These are phyloP conservation scores for Drosophila parabipectinata DNA, from an alignment of 1,140 invertebrate genomes.

Conservation along the genomic window DNA sequence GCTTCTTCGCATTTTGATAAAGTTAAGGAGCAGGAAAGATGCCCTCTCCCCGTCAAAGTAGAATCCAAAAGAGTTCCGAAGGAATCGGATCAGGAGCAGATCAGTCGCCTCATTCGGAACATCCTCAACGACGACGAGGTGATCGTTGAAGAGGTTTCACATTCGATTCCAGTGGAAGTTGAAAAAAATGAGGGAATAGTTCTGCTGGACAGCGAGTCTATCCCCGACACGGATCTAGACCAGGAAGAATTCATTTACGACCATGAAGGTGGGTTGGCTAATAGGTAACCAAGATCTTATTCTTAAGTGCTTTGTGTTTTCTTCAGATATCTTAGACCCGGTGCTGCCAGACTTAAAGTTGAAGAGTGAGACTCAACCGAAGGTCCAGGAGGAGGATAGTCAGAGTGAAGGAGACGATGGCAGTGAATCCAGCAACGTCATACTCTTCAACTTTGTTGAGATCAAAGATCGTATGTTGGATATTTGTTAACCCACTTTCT, in stretches of 20 bases:
- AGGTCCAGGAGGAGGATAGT: constrained; percentile 28
- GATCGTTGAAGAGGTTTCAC: constrained; percentile 9
- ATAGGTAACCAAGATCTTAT: no score
- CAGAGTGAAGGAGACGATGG: constrained; percentile 59
- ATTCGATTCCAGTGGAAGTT: background rate
- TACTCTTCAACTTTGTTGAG: constrained; percentile 57
- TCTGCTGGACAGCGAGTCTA: constrained; percentile 4
- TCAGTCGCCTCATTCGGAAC: constrained; percentile 52
- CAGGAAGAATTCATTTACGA: constrained; percentile 51
- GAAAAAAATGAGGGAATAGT: background rate
- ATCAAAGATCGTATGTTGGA: constrained; percentile 54
- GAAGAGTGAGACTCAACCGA: background rate
- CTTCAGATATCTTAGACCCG: constrained; percentile 16
- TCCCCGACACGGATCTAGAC: constrained; percentile 13
- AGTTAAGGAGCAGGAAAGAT: background rate
- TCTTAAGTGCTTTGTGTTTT: no score
- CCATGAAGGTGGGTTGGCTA: constrained; percentile 37
- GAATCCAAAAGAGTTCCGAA: constrained; percentile 3
- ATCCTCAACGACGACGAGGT: constrained; percentile 51
- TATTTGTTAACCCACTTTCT: rapidly evolving
- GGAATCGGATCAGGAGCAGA: constrained; percentile 57
- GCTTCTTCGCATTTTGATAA: background rate
- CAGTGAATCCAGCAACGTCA: constrained; percentile 41
- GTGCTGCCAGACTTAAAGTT: constrained; percentile 2
- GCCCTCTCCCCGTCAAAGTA: background rate